These are phyloP conservation scores for Acipenser transmontanus DNA, from an alignment of 2,797 vertebrate species.

Conservation along the genomic window DNA sequence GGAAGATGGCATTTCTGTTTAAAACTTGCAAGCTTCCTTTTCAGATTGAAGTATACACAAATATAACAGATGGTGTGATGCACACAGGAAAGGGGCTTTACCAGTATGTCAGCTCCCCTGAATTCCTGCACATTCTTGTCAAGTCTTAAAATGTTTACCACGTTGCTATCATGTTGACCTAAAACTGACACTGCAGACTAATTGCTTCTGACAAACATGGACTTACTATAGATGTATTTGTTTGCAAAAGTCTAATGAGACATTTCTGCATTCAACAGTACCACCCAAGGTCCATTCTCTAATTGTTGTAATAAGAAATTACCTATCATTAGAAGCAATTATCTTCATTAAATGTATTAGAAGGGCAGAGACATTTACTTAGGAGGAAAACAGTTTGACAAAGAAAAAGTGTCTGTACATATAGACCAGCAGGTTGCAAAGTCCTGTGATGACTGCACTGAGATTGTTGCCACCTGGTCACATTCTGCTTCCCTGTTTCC, in stretches of 20 bases:
- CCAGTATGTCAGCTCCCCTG: neutral
- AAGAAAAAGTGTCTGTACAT: constrained; percentile 57
- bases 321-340: constrained; percentile 65
- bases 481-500: constrained; percentile 30
- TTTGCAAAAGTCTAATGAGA: constrained; percentile 43
- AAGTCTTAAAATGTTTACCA: constrained; percentile 30
- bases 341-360: constrained; percentile 61
- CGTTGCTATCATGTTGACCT: constrained; percentile 28
- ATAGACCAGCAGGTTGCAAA: constrained; percentile 49
- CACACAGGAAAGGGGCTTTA: neutral
- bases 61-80: too few relatives aligned
- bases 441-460: constrained; percentile 36
- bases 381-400: constrained; percentile 46
- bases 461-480: constrained; percentile 70
- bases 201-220: constrained; percentile 18
- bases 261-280: constrained; percentile 34
- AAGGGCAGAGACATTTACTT: constrained; percentile 48
- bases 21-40: too few relatives aligned
- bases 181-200: constrained; percentile 24
- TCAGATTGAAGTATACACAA: too few relatives aligned
- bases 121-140: constrained; percentile 36
- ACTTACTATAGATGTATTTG: constrained; percentile 39
- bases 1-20: too few relatives aligned
- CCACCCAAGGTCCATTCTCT: constrained; percentile 49
- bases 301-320: constrained; percentile 58